Evolutionary conservation across 2,797 vertebrate species (phyloP).

Genomic region (Ibycter americanus): DNA sequence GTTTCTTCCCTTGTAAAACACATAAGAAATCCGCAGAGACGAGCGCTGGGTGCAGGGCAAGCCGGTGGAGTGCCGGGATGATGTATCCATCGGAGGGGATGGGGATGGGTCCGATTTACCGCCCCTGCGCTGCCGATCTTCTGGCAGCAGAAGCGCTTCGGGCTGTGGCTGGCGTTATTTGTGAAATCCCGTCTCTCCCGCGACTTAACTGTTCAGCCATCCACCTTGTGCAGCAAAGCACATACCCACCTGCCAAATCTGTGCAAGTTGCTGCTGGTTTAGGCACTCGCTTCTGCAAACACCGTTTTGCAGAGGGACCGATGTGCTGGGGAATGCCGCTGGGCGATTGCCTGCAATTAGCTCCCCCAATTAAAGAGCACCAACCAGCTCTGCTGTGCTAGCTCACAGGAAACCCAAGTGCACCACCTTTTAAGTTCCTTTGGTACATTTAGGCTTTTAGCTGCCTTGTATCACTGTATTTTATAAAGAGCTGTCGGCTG

Average conservation of each 20-base stretch:
- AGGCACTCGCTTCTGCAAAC: neutral
- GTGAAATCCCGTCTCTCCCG: neutral
- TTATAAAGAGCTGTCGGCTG: neutral
- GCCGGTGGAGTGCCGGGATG: neutral
- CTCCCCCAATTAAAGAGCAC: neutral
- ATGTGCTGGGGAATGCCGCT: accelerated
- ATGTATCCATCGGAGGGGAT: accelerated
- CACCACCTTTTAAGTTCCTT: neutral
- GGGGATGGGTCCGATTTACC: neutral
- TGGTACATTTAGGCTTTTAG: neutral
- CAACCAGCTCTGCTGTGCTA: neutral
- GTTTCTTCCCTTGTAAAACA: neutral
- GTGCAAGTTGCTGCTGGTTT: neutral
- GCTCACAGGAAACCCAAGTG: accelerated
- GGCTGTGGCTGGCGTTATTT: neutral
- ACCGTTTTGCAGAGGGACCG: neutral
- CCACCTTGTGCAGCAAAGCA: neutral
- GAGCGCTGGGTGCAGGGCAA: neutral
- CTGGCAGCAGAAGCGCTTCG: neutral
- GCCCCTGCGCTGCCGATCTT: neutral
- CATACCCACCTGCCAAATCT: accelerated
- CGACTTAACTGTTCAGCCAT: neutral
- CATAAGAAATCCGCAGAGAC: neutral
- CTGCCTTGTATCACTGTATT: neutral
- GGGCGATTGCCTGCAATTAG: neutral